Evolutionary conservation across 1,140 invertebrate genomes (phyloP).

Genomic region (Halyomorpha halys): DNA sequence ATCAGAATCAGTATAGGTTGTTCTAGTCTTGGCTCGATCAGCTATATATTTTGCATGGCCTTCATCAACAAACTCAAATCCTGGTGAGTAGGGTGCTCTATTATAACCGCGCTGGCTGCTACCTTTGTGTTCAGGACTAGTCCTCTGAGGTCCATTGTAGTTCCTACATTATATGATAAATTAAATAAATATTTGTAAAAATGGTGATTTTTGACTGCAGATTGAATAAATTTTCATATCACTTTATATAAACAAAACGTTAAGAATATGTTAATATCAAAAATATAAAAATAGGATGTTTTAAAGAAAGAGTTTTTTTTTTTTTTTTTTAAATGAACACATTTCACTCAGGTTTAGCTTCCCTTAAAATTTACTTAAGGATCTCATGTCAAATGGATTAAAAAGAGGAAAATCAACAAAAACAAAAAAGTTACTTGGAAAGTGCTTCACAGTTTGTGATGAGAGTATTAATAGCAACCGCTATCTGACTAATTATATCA

Average conservation of each 20-base stretch:
- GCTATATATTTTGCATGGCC: constrained; percentile 74
- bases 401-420: not conserved
- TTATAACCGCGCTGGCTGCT: constrained; percentile 72
- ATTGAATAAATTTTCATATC: too few relatives aligned
- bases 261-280: too few relatives aligned
- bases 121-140: constrained; percentile 75
- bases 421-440: constrained; percentile 59
- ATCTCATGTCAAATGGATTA: too few relatives aligned
- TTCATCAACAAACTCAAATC: constrained; percentile 80
- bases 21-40: constrained; percentile 50
- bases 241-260: too few relatives aligned
- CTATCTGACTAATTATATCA: constrained; percentile 89
- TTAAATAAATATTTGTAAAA: too few relatives aligned
- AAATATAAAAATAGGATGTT: too few relatives aligned
- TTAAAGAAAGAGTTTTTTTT: too few relatives aligned
- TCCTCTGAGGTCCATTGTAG: constrained; percentile 81
- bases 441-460: constrained; percentile 93
- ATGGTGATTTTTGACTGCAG: too few relatives aligned
- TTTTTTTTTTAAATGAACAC: too few relatives aligned
- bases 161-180: constrained; percentile 44
- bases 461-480: constrained; percentile 89
- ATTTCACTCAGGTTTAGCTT: too few relatives aligned
- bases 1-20: constrained; percentile 58
- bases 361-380: too few relatives aligned
- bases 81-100: constrained; percentile 62